These are phyloP conservation scores for Hypselothyrea guttata DNA, from an alignment of 2,888 invertebrate species.

Conservation along the genomic window DNA sequence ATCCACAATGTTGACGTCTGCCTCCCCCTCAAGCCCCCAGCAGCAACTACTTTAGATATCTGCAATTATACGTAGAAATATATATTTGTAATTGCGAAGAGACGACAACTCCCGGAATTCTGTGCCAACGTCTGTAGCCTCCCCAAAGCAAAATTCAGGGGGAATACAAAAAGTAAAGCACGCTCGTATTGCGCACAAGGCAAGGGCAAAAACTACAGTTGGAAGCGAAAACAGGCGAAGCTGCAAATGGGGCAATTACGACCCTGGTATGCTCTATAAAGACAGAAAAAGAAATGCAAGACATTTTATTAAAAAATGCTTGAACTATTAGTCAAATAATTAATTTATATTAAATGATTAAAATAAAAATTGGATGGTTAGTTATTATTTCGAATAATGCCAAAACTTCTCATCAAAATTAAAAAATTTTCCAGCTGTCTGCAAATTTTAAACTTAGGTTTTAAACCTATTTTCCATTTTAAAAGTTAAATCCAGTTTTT, in stretches of 20 bases:
- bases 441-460: too few species aligned
- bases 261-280: too few species aligned
- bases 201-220: slow-evolving; percentile 31
- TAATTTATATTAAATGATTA: too few species aligned
- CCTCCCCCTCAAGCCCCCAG: slow-evolving; percentile 8
- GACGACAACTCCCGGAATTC: slow-evolving; percentile 69
- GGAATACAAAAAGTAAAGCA: slow-evolving; percentile 16
- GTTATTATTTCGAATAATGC: too few species aligned
- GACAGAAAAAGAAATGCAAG: too few species aligned
- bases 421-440: too few species aligned
- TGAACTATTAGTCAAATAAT: too few species aligned
- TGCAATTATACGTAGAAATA: slow-evolving; percentile 38
- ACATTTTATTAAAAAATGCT: too few species aligned
- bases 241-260: not conserved
- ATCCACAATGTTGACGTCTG: slow-evolving; percentile 39
- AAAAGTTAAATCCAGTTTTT: too few species aligned
- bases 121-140: slow-evolving; percentile 66
- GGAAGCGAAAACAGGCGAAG: slow-evolving; percentile 12
- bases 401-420: too few species aligned
- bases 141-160: slow-evolving; percentile 31
- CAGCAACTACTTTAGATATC: slow-evolving; percentile 9
- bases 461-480: too few species aligned
- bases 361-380: too few species aligned
- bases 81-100: slow-evolving; percentile 59
- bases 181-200: not conserved